Base-by-base conservation (phyloP, 2,113 vertebrate genomes). In the Lamprotornis superbus region DNA sequence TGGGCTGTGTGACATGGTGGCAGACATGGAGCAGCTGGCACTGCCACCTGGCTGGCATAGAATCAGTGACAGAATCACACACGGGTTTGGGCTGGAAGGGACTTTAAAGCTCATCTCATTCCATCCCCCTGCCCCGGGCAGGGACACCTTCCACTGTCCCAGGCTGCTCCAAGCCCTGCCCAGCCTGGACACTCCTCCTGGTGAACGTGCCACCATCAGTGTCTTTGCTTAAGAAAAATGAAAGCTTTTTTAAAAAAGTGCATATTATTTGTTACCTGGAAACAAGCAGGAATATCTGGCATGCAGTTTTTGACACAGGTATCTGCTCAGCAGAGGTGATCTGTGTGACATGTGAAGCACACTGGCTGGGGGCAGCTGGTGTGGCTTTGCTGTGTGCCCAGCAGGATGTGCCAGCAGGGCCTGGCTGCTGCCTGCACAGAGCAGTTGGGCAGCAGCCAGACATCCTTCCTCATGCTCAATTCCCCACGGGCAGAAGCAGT, bases 1-100 rank as follows among this genome's bases (percentile, higher is more conserved):
- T 20, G 49, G 9, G 7, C 2, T 5, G 35, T 44, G 64, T 7
- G 11, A 13, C 0, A 2, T 8, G 4, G 46, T 0, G 0, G 63
- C 21, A 24, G 1, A 5, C 17, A 2, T 0, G 12, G 76, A 49
- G 33, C 84, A 47, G 77, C 7, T 15, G 24, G 82, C 67, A 14
- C 42, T 20, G 78, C 70, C 19, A 30, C 37, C 52, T 12, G 9
- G 9, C 57, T 65, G 67, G 31, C 50, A 53, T 1, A 7, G 70
- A 10, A 68, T 15, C 15, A 5, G 15, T 30, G 69, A 60, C 2
- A 44, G 23, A 46, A 25, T 35, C 70, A 22, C 78, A 60, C 20
- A 25, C 17, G n/a, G 30, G 6, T n/a, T 31, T 15, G 30, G 15
- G 11, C 15, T 40, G 55, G 39, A 35, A 68, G 25, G 30, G 55